These are phyloP conservation scores for Podargus strigoides DNA, from an alignment of 2,797 vertebrate species.

Conservation along the genomic window DNA sequence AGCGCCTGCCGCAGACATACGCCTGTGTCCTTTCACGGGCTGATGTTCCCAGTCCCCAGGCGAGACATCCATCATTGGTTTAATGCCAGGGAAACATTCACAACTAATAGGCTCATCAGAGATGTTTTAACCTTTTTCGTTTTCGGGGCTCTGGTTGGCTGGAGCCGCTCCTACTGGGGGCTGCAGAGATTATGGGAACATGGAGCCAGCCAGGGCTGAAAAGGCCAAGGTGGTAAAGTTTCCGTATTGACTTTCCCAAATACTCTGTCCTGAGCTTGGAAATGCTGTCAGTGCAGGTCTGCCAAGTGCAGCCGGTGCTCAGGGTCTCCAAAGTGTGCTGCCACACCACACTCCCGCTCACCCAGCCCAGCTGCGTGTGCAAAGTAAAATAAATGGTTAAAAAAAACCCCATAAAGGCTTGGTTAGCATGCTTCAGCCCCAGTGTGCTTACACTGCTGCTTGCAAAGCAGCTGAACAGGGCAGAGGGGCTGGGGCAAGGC, in stretches of 20 bases:
- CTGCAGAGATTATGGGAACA: neutral
- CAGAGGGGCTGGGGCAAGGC: neutral
- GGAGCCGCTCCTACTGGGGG: neutral
- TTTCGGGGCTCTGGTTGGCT: rapidly evolving
- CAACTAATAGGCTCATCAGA: neutral
- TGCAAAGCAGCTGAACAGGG: neutral
- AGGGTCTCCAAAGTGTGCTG: neutral
- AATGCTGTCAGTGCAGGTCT: neutral
- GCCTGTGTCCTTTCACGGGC: neutral
- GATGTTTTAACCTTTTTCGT: neutral
- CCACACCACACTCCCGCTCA: neutral
- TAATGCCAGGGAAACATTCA: neutral
- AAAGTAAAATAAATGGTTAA: neutral
- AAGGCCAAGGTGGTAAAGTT: neutral
- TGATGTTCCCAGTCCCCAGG: neutral
- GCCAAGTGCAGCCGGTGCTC: neutral
- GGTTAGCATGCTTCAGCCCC: neutral
- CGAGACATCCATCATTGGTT: neutral
- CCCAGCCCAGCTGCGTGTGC: neutral
- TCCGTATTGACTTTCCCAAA: neutral
- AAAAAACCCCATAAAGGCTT: neutral
- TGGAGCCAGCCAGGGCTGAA: neutral
- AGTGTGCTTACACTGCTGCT: neutral
- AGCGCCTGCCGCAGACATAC: rapidly evolving
- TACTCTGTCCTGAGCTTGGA: neutral